Evolutionary conservation across 2,797 vertebrate genomes (phyloP), one percentile per base, ranked within the genome.

Genomic region (Synaphobranchus kaupii): DNA sequence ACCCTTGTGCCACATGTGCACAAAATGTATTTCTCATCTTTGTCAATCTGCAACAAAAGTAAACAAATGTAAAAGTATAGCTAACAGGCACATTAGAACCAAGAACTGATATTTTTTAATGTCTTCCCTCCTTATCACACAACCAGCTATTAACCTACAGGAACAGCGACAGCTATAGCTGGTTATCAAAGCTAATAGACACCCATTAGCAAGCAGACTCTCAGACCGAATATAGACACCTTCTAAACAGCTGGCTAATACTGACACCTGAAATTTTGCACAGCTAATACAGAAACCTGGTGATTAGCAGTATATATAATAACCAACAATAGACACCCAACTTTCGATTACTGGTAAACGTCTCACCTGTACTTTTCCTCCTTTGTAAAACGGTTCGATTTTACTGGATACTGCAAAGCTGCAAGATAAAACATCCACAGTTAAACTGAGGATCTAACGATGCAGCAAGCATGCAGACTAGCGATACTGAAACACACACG

Each of bases 361-460:
- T 17, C 88, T 90, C 94, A 99, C 99, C 97, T 99, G 98, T 1
- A 98, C 96, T 92, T 97, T 98, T 0, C 99, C 99, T 76, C 98
- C 98, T 90, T 97, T 98, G 94, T 99, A 99, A 95, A 99, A 99
- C 0, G 98, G 98, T 31, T 99, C 98, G 0, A 99, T 97, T 85
- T 93, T 98, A 91, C 95, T 96, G 44, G 94, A 96, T 34, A 95
- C 93, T 0, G 93, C 94, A 86, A 97, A 99, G 92, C 99, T 99
- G 87, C 5, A 91, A 90, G 31, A 91, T 12, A n/a, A 0, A 56
- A 15, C 73, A 78, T 44, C 7, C 73, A 71, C 63, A 47, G 73
- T 78, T 78, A 78, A 22, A 78, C 17, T 0, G 15, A 78, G 15
- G 6, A 44, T 78, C 17, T 15, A 73, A 34, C 31, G 63, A 73